Evolutionary conservation across 2,888 invertebrate genomes (phyloP).

Genomic region (Acronicta aceris): DNA sequence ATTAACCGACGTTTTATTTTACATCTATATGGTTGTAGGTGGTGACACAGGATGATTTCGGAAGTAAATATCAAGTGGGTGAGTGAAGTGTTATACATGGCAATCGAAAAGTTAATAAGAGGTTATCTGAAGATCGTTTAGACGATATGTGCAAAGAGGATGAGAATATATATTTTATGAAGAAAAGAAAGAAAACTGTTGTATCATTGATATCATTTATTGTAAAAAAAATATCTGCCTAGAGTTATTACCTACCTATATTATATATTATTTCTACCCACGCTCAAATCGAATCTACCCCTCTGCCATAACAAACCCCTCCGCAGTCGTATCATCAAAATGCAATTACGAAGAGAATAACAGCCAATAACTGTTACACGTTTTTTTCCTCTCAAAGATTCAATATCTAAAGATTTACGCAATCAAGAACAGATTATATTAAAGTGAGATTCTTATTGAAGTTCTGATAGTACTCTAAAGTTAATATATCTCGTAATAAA

Average conservation of each 20-base stretch:
- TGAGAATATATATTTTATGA: too few species aligned
- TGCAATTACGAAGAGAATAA: constrained; percentile 39
- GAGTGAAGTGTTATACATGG: constrained; percentile 16
- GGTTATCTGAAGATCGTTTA: neutral
- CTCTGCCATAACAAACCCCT: neutral
- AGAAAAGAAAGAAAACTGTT: too few species aligned
- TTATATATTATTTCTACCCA: neutral
- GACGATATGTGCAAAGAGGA: too few species aligned
- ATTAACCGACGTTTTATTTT: constrained; percentile 69
- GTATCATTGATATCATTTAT: neutral
- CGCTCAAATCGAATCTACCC: constrained; percentile 6
- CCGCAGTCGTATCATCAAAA: constrained; percentile 30
- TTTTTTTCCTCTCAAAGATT: constrained; percentile 31
- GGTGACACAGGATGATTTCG: constrained; percentile 28
- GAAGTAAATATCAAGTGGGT: constrained; percentile 24
- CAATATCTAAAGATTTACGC: constrained; percentile 29
- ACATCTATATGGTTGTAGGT: constrained; percentile 37
- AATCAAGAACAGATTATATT: constrained; percentile 35
- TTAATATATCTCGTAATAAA: constrained; percentile 43
- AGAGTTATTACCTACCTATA: neutral
- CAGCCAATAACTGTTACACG: constrained; percentile 33
- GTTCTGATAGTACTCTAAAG: constrained; percentile 16
- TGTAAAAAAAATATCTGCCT: neutral
- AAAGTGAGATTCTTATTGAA: constrained; percentile 28
- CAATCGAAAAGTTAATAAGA: constrained; percentile 5